Evolutionary conservation across 2,113 vertebrate genomes (phyloP).

Genomic region (Chinchilla lanigera): DNA sequence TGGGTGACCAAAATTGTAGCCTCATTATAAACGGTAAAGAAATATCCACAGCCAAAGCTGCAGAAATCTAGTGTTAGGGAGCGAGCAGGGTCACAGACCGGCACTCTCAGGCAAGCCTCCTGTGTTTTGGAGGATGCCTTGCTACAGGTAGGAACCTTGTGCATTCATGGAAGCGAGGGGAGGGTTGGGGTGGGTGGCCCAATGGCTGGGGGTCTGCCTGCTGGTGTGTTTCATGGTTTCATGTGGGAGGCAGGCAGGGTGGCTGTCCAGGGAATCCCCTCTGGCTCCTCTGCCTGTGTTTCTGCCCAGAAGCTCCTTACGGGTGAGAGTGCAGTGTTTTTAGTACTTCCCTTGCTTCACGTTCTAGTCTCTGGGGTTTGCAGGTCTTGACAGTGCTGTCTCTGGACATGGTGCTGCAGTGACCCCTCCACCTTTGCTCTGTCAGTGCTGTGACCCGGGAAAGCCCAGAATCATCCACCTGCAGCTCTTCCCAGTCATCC

Average conservation of each 20-base stretch:
- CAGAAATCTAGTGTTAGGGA: not conserved
- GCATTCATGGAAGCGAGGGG: accelerated
- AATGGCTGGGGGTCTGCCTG: not conserved
- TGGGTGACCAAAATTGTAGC: not conserved
- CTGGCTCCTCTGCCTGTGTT: not conserved
- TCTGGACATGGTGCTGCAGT: accelerated
- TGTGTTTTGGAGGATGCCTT: not conserved
- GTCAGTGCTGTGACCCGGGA: not conserved
- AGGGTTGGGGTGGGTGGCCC: not conserved
- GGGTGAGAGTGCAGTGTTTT: accelerated
- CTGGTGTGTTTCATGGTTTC: not conserved
- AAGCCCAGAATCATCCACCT: accelerated
- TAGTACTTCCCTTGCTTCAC: too few species aligned
- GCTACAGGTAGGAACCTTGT: accelerated
- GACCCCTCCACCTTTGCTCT: not conserved
- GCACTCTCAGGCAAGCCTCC: not conserved
- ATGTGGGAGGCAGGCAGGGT: not conserved
- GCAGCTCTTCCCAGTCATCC: not conserved
- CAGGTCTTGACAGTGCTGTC: too few species aligned
- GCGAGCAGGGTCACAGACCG: not conserved
- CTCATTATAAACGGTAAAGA: not conserved
- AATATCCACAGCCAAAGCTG: not conserved
- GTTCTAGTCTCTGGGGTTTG: not conserved
- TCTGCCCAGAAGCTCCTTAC: not conserved
- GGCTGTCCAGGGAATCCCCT: not conserved